A percentile compares a stretch with the other conserved stretches of the same genome.
phyloP scores from a whole-genome alignment of 2,797 vertebrate species.

The Fringilla coelebs region DNA sequence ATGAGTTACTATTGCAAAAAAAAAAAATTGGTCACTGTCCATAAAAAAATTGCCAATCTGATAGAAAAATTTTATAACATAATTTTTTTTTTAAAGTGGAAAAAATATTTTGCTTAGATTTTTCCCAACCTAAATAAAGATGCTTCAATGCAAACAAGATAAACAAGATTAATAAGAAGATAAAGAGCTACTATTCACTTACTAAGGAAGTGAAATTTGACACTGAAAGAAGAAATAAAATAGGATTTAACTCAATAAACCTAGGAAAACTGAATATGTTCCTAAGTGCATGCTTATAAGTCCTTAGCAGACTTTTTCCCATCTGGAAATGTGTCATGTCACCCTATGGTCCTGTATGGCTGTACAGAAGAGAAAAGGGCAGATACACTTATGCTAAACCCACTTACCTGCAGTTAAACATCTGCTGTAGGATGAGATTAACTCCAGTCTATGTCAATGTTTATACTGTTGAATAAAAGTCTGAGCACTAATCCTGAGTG shows the following conservation, averaged over 20 bases:
- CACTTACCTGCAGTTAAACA: background rate
- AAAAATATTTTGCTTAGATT: background rate
- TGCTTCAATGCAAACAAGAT: background rate
- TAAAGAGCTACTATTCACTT: background rate
- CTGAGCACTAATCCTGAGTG: background rate
- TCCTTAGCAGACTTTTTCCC: background rate
- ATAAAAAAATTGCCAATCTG: background rate
- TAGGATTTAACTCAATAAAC: background rate
- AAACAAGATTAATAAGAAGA: background rate
- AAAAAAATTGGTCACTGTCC: background rate
- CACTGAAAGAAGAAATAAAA: background rate
- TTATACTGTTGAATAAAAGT: background rate
- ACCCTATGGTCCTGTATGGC: background rate
- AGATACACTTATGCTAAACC: background rate
- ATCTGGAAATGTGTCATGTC: background rate
- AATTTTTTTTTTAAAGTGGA: accelerated
- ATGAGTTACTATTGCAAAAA: background rate
- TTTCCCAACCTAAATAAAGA: background rate
- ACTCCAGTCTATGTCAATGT: background rate
- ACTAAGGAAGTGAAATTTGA: background rate
- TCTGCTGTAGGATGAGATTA: background rate
- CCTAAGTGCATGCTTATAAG: accelerated
- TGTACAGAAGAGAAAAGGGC: background rate
- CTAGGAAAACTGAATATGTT: background rate
- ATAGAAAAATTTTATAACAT: background rate